Evolutionary conservation across 2,888 invertebrate species (phyloP).

Genomic region (Ochropacha duplaris): DNA sequence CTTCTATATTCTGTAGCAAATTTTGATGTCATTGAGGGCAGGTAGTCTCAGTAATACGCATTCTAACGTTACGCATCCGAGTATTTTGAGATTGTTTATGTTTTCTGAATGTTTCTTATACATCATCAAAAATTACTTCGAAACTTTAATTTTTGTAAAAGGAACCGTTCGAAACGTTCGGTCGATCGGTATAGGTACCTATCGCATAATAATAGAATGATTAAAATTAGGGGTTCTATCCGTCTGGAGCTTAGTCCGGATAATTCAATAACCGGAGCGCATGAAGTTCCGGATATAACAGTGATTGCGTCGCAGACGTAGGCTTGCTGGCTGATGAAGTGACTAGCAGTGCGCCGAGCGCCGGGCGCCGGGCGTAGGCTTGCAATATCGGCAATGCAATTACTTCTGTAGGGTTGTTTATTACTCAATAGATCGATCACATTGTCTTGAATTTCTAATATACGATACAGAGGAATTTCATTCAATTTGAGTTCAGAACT

Average conservation of each 20-base stretch:
- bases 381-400: slow-evolving; percentile 52
- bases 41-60: neutral
- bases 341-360: slow-evolving; percentile 29
- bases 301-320: slow-evolving; percentile 61
- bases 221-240: neutral
- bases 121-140: slow-evolving; percentile 42
- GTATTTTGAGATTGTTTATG: slow-evolving; percentile 50
- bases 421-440: slow-evolving; percentile 34
- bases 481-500: too few relatives aligned
- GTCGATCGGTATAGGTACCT: neutral
- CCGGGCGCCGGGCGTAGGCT: slow-evolving; percentile 32
- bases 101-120: slow-evolving; percentile 45
- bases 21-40: too few relatives aligned
- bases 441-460: neutral
- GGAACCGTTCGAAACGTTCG: neutral
- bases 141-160: slow-evolving; percentile 13
- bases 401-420: slow-evolving; percentile 23
- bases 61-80: slow-evolving; percentile 35
- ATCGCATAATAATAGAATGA: neutral
- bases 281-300: slow-evolving; percentile 70
- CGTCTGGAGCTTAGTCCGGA: slow-evolving; percentile 10
- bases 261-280: slow-evolving; percentile 41
- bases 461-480: neutral
- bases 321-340: slow-evolving; percentile 39
- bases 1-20: too few relatives aligned